phyloP scores from a whole-genome alignment of 2,888 invertebrate genomes.

The Ecliptopera silaceata region DNA sequence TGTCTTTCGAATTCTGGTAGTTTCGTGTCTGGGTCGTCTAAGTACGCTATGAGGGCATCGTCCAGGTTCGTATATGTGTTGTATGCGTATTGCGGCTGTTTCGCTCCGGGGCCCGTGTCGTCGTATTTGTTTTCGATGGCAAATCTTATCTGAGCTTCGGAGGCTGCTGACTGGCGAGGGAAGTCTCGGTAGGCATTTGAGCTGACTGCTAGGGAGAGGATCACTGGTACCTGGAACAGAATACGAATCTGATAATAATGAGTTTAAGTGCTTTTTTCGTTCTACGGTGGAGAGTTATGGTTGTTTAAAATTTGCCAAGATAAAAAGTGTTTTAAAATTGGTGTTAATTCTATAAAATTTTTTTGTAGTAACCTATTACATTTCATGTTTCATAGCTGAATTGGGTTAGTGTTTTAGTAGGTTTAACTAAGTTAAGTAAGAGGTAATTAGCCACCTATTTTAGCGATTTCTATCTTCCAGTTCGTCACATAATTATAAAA shows the following conservation, averaged over 20 bases:
- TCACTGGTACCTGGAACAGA: constrained; percentile 48
- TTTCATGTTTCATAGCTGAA: too few relatives aligned
- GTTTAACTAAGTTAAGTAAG: neutral
- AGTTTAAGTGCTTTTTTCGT: too few relatives aligned
- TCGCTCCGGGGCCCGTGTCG: constrained; percentile 74
- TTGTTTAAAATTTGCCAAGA: too few relatives aligned
- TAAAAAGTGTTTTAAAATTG: too few relatives aligned
- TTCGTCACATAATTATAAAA: constrained; percentile 14
- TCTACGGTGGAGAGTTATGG: too few relatives aligned
- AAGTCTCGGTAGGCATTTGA: constrained; percentile 26
- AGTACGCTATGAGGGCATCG: constrained; percentile 63
- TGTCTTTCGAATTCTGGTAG: constrained; percentile 61
- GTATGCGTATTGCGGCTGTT: constrained; percentile 60
- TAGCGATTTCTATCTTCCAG: neutral
- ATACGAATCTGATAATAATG: neutral
- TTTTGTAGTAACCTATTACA: too few relatives aligned
- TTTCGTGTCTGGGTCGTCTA: constrained; percentile 70
- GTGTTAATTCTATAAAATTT: too few relatives aligned
- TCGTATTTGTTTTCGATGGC: constrained; percentile 75
- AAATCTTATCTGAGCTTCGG: constrained; percentile 66
- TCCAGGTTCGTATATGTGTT: constrained; percentile 63
- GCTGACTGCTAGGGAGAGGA: constrained; percentile 43
- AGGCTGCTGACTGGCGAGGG: constrained; percentile 55
- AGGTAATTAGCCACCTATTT: neutral
- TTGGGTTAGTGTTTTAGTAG: too few relatives aligned